A percentile compares a stretch with the other conserved stretches of the same genome.
Evolutionary conservation across 1,140 invertebrate species (phyloP).

Genomic region (Heliconius congener): DNA sequence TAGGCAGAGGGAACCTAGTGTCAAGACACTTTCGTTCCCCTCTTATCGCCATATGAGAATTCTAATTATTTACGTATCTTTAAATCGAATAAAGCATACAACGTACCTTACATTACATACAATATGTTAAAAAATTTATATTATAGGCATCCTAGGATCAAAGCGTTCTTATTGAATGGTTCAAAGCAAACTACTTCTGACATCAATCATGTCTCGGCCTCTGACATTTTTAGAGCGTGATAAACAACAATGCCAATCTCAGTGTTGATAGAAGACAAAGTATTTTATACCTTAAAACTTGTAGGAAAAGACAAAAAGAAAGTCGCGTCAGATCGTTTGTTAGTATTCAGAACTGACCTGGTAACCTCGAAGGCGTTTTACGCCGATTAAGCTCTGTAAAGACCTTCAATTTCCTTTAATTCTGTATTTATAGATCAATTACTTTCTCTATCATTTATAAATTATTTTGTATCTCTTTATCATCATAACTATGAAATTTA

Average conservation of each 20-base stretch:
- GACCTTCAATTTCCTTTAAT: not conserved
- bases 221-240: constrained; percentile 48
- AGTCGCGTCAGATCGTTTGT: not conserved
- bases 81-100: no score
- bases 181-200: constrained; percentile 23
- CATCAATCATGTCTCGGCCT: constrained; percentile 49
- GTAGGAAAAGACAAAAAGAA: not conserved
- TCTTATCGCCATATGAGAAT: no score
- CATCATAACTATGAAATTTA: not conserved
- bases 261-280: constrained; percentile 36
- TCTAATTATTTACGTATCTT: no score
- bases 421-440: not conserved
- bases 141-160: not conserved
- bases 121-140: no score
- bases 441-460: not conserved
- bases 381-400: constrained; percentile 38
- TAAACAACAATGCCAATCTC: constrained; percentile 45
- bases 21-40: no score
- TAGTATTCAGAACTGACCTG: constrained; percentile 32
- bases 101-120: no score
- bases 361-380: constrained; percentile 52
- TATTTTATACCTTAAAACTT: constrained; percentile 12
- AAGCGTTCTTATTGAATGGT: not conserved
- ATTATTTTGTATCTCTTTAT: not conserved
- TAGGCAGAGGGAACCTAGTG: no score